Conservation (phyloP, 2,797 vertebrate species). For the Artibeus jamaicensis region DNA sequence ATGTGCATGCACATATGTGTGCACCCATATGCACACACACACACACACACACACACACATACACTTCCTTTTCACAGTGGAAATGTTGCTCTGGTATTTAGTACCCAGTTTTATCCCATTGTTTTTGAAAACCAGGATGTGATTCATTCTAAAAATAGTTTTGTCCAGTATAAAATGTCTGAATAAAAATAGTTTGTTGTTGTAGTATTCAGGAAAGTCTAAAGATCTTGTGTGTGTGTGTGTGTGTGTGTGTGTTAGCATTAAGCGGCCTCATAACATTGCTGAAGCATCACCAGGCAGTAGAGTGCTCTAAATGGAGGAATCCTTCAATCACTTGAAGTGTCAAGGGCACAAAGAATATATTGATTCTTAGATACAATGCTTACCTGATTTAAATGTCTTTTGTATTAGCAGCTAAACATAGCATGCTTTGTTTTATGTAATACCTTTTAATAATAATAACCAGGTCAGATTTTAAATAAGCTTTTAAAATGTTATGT, state of each 20-base stretch:
- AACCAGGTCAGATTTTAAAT: background rate
- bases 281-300: background rate
- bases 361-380: background rate
- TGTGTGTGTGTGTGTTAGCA: background rate
- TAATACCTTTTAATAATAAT: background rate
- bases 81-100: conserved; percentile 65
- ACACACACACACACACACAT: background rate
- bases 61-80: conserved; percentile 57
- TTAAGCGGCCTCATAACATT: background rate
- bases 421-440: background rate
- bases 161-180: conserved; percentile 51
- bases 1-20: too few species aligned
- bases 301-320: background rate
- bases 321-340: background rate
- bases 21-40: background rate
- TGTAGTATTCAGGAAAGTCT: conserved; percentile 65
- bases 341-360: background rate
- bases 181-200: conserved; percentile 72
- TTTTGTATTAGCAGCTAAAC: background rate
- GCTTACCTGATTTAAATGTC: background rate
- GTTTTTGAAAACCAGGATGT: conserved; percentile 70
- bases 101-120: conserved; percentile 62
- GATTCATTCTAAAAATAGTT: conserved; percentile 75
- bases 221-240: background rate
- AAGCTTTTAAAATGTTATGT: background rate